phyloP scores from a whole-genome alignment of 2,888 invertebrate genomes.

The Plutella xylostella region DNA sequence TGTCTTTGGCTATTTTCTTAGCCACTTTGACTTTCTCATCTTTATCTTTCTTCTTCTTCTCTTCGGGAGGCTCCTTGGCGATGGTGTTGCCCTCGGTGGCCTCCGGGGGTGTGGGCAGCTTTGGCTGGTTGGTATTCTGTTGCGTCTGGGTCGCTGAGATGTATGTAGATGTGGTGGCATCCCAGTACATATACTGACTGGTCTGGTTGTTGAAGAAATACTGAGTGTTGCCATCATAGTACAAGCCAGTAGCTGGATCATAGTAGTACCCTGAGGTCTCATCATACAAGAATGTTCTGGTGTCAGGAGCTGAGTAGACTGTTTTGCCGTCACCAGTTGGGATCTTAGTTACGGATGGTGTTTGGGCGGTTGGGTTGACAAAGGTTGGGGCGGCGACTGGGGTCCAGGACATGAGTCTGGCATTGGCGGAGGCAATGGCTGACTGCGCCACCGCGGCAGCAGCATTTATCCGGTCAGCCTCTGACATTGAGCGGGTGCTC shows the following conservation, averaged over 20 bases:
- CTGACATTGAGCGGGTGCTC: constrained; percentile 73
- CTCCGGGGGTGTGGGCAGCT: constrained; percentile 34
- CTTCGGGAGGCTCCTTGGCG: constrained; percentile 58
- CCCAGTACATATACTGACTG: constrained; percentile 96
- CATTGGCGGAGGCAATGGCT: constrained; percentile 75
- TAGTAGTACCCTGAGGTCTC: constrained; percentile 96
- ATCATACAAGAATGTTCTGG: constrained; percentile 92
- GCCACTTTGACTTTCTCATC: constrained; percentile 97
- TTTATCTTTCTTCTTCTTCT: constrained; percentile 79
- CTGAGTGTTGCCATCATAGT: constrained; percentile 95
- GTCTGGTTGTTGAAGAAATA: constrained; percentile 96
- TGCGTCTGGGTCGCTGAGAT: constrained; percentile 55
- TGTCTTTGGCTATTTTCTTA: constrained; percentile 94
- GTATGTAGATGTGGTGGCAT: constrained; percentile 77
- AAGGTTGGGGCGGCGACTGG: constrained; percentile 65
- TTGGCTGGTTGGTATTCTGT: constrained; percentile 46
- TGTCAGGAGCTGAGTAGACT: constrained; percentile 84
- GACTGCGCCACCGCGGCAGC: constrained; percentile 92
- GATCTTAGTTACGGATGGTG: constrained; percentile 46
- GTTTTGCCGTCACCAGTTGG: constrained; percentile 76
- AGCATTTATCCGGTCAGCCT: constrained; percentile 82
- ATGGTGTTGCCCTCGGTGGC: constrained; percentile 42
- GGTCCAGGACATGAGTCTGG: constrained; percentile 57
- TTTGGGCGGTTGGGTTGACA: constrained; percentile 43
- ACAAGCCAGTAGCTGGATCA: constrained; percentile 91